Percentiles rank a stretch among this genome's conserved stretches.
Conservation (phyloP, 2,113 vertebrate species). For the Pan troglodytes region NHGRI_mPanTro3-v2.1_pri NC_072410.2:84073501-84074000, state of each 20-base stretch:
- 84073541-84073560: accelerated
- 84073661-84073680: not conserved
- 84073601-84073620: too few species aligned
- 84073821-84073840: not conserved
- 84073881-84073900: not conserved
- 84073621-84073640: accelerated
- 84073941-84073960: not conserved
- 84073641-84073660: accelerated
- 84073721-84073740: accelerated
- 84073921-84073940: not conserved
- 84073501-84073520: accelerated
- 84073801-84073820: not conserved
- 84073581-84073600: too few species aligned
- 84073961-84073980: not conserved
- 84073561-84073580: accelerated
- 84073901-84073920: not conserved
- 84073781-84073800: accelerated
- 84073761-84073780: not conserved
- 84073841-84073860: too few species aligned
- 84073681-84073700: accelerated
- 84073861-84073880: not conserved
- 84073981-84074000: not conserved
- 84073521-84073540: accelerated
- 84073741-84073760: not conserved
- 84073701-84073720: accelerated